Evolutionary conservation across 2,888 invertebrate genomes (phyloP).

Genomic region (Orchestes rusci): DNA sequence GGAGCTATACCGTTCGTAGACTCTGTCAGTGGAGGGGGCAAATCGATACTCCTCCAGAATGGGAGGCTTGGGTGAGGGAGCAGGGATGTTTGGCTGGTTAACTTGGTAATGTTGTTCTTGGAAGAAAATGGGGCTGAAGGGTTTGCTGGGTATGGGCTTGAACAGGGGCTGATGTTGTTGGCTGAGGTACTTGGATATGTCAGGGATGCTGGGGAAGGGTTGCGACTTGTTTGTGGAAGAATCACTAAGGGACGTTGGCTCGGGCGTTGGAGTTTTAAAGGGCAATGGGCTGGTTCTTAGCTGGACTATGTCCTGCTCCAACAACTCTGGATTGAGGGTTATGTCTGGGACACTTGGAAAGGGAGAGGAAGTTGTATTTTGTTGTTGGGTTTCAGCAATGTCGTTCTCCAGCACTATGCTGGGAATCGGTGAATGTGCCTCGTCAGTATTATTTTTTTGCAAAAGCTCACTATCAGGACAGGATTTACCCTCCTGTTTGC

Average conservation of each 20-base stretch:
- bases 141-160: slow-evolving; percentile 27
- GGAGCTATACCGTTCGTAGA: slow-evolving; percentile 28
- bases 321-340: slow-evolving; percentile 34
- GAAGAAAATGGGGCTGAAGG: slow-evolving; percentile 31
- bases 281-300: slow-evolving; percentile 35
- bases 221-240: background rate
- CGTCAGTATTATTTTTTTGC: slow-evolving; percentile 22
- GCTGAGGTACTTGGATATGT: slow-evolving; percentile 34
- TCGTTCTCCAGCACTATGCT: slow-evolving; percentile 30
- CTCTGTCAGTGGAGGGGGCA: slow-evolving; percentile 34
- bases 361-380: slow-evolving; percentile 32
- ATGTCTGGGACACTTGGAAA: slow-evolving; percentile 39
- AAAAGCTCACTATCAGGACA: slow-evolving; percentile 27
- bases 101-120: slow-evolving; percentile 31
- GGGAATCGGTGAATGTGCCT: slow-evolving; percentile 32
- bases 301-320: slow-evolving; percentile 35
- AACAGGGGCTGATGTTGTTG: slow-evolving; percentile 30
- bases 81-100: slow-evolving; percentile 13
- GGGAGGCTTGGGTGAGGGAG: slow-evolving; percentile 17
- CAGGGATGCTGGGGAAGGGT: slow-evolving; percentile 36
- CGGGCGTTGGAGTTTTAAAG: slow-evolving; percentile 24
- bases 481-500: slow-evolving; percentile 24
- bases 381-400: slow-evolving; percentile 28
- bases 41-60: slow-evolving; percentile 40
- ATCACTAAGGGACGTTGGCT: slow-evolving; percentile 9